Conservation (phyloP, 2,888 invertebrate genomes). For the Drosophila seclusa region DNA sequence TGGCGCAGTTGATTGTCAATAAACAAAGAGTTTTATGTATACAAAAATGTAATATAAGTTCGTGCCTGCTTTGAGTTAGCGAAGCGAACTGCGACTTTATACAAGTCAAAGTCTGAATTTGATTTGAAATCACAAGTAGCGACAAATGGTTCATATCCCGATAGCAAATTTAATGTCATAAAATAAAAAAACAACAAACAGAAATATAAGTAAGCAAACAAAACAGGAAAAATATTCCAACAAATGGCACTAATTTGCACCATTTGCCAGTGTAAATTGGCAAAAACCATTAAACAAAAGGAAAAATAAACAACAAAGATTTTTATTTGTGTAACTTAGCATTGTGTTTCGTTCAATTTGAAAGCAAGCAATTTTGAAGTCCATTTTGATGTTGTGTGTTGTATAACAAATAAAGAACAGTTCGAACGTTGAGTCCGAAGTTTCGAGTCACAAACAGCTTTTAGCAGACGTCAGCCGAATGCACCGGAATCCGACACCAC, state of each 20-base stretch:
- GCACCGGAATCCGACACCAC: conserved; percentile 19
- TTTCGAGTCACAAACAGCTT: conserved; percentile 10
- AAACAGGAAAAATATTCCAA: conserved; percentile 15
- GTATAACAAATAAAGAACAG: background rate
- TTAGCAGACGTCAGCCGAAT: conserved; percentile 25
- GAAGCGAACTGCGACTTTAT: conserved; percentile 24
- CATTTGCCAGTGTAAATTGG: background rate
- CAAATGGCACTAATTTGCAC: conserved; percentile 7
- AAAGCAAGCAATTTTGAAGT: background rate
- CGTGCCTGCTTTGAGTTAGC: background rate
- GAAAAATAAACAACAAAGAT: background rate
- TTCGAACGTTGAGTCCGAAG: conserved; percentile 27
- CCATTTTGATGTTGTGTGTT: background rate
- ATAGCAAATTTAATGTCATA: background rate
- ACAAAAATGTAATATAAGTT: background rate
- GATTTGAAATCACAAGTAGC: conserved; percentile 5
- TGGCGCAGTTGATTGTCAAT: conserved; percentile 54
- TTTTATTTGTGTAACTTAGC: background rate
- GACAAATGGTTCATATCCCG: conserved; percentile 29
- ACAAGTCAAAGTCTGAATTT: conserved; percentile 32
- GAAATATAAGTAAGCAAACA: conserved; percentile 29
- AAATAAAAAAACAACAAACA: background rate
- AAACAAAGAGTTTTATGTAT: conserved; percentile 55
- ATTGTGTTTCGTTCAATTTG: background rate
- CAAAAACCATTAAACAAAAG: background rate